phyloP scores from a whole-genome alignment of 2,113 vertebrate species.

The Ictalurus punctatus region DNA sequence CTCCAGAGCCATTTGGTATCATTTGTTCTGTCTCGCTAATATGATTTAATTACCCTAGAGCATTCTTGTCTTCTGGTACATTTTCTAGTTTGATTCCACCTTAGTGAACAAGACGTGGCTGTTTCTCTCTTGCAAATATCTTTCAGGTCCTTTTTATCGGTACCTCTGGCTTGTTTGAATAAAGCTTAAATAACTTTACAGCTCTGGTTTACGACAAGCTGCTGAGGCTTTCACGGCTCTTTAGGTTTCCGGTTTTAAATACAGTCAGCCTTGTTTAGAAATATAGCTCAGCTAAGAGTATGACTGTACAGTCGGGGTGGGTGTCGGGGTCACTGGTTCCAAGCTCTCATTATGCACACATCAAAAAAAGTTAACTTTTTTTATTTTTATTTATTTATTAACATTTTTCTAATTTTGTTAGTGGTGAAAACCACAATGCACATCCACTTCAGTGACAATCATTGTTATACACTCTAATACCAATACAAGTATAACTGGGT shows the following conservation, averaged over 20 bases:
- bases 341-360: not conserved
- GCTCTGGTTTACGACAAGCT: not conserved
- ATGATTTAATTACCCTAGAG: slow-evolving; percentile 24
- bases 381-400: too few species aligned
- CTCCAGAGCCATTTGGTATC: slow-evolving; percentile 31
- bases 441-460: too few species aligned
- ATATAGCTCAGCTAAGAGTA: not conserved
- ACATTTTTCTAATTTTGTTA: too few species aligned
- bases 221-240: not conserved
- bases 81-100: slow-evolving; percentile 15
- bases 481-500: too few species aligned
- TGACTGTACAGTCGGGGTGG: not conserved
- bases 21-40: slow-evolving; percentile 24
- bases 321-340: not conserved
- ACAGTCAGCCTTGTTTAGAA: not conserved
- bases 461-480: too few species aligned
- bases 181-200: not conserved
- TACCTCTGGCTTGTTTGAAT: not conserved
- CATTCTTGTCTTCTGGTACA: slow-evolving; percentile 39
- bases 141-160: not conserved
- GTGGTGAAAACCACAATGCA: too few species aligned
- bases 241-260: not conserved
- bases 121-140: not conserved
- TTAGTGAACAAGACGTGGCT: not conserved
- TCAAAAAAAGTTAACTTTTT: too few species aligned